A percentile compares a stretch with the other conserved stretches of the same genome.
Evolutionary conservation across 2,888 invertebrate species (phyloP).

Genomic region (Acleris sparsana): DNA sequence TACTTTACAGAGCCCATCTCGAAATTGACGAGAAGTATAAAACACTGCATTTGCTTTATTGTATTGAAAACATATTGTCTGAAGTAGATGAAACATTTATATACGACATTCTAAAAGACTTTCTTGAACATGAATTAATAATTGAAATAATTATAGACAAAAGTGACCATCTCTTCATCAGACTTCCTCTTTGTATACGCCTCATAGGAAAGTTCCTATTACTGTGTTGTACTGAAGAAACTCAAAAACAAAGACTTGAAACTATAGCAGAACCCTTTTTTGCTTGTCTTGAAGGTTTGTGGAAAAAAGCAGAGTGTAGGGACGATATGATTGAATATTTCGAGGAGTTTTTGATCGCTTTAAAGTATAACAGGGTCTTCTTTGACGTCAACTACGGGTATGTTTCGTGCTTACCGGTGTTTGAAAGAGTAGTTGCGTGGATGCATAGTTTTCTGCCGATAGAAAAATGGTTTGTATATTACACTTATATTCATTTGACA

Average conservation of each 20-base stretch:
- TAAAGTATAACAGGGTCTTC: conserved; percentile 26
- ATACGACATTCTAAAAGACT: background rate
- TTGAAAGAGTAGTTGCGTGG: conserved; percentile 19
- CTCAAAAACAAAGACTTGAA: conserved; percentile 7
- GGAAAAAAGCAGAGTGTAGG: conserved; percentile 1
- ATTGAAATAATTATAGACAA: background rate
- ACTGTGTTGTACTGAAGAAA: conserved; percentile 16
- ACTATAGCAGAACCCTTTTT: conserved; percentile 11
- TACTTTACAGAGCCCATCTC: conserved; percentile 11
- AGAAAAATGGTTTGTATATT: conserved; percentile 19
- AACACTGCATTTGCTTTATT: background rate
- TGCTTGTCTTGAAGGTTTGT: background rate
- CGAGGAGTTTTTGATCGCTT: conserved; percentile 4
- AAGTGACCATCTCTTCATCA: background rate
- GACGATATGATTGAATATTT: background rate
- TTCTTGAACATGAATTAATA: conserved; percentile 5
- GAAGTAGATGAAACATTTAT: conserved; percentile 18
- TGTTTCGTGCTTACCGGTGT: conserved; percentile 20
- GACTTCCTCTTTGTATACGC: background rate
- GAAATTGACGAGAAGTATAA: background rate
- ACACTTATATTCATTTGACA: conserved; percentile 13
- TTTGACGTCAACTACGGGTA: conserved; percentile 9
- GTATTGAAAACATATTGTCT: conserved; percentile 20
- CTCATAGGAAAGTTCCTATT: conserved; percentile 14
- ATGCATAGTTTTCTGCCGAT: conserved; percentile 13